Evolutionary conservation across 2,113 vertebrate species (phyloP), one percentile per base, ranked within the genome.

Genomic region (Maccullochella peelii): DNA sequence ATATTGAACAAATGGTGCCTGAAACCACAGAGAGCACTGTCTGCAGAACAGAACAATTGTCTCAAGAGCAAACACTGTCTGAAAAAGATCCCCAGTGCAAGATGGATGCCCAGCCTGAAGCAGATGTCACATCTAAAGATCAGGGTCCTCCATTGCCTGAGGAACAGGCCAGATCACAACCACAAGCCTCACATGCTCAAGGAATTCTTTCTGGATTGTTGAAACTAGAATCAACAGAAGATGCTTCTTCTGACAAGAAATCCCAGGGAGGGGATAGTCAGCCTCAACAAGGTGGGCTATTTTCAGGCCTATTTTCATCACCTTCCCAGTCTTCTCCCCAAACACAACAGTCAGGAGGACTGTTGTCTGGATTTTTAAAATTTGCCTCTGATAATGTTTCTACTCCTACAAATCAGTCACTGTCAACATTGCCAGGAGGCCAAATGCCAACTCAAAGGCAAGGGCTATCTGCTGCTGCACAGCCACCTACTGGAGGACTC

Each of bases 141-240:
- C 82, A 83, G 62, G 33, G 10, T 65, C 18, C 49, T 52, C 7
- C 58, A 6, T 82, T 76, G 44, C 33, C 77, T 55, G 21, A 33
- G 9, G 82, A 88, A 62, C 36, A 90, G 58, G 9, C 66, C 0
- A 66, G 25, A 61, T 47, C 83, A 21, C 79, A 89, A 85, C 55
- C 81, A 38, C 67, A 90, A 83, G 12, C 73, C 18, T 38, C 86
- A 21, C 81, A 91, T 78, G 36, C 80, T 58, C 89, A 92, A 71
- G 92, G 93, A 21, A 84, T 95, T 65, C 44, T 95, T 25, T 90
- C 94, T 69, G 90, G 94, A 33, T 68, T 94, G 54, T 73, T 95
- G 44, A 97, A 95, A 84, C 91, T 93, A 75, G 91, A 95, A 86
- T 94, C 96, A 85, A 82, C 86, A 49, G 95, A 96, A 85, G 94